Evolutionary conservation across 2,888 invertebrate genomes (phyloP).

Genomic region (Macrosoma leucophasiata): DNA sequence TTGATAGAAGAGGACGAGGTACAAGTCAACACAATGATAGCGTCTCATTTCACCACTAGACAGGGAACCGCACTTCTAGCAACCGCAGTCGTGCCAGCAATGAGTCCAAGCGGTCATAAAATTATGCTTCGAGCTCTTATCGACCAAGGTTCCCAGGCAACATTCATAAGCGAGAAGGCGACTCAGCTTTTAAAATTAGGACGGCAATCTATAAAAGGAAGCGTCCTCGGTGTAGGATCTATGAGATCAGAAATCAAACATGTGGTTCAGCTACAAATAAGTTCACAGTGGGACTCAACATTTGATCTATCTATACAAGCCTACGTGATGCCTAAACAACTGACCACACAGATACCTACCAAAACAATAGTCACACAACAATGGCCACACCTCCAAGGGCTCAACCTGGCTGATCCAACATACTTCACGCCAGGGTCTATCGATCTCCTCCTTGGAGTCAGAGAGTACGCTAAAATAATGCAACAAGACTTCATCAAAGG

Average conservation of each 20-base stretch:
- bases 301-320: conserved; percentile 5
- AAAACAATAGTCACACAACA: conserved; percentile 1
- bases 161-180: conserved; percentile 20
- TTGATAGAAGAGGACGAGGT: background rate
- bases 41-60: conserved; percentile 15
- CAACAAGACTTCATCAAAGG: conserved; percentile 5
- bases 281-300: conserved; percentile 2
- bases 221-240: conserved; percentile 8
- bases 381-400: conserved; percentile 5
- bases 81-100: conserved; percentile 1
- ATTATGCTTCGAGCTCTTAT: conserved; percentile 16
- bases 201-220: conserved; percentile 3
- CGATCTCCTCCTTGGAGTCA: conserved; percentile 28
- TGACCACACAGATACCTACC: conserved; percentile 8
- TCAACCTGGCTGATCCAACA: conserved; percentile 23
- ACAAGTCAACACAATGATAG: conserved; percentile 11
- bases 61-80: conserved; percentile 3
- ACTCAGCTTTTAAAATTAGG: conserved; percentile 13
- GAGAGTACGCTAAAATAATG: conserved; percentile 16
- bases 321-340: too few species aligned
- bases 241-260: conserved; percentile 7
- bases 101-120: conserved; percentile 3
- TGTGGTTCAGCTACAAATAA: conserved; percentile 7
- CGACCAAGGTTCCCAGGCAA: conserved; percentile 21
- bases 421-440: conserved; percentile 23